Evolutionary conservation across 1,140 invertebrate genomes (phyloP), one percentile per base, ranked within the genome.

Genomic region (Bombus balteatus): DNA sequence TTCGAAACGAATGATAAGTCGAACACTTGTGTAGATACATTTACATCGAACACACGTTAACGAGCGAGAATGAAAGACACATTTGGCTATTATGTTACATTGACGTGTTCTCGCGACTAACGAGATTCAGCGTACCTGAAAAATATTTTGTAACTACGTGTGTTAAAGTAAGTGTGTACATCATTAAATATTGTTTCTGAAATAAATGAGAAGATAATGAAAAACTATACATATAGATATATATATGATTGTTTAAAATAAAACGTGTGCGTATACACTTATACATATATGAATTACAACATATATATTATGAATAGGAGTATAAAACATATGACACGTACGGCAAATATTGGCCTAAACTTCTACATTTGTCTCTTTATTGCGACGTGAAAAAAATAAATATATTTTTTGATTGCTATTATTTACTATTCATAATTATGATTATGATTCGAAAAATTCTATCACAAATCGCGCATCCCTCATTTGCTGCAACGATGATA

Each of bases 81-180:
- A 73, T 81, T n/a, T 18, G 9, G 32, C 8, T 41, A n/a, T 43
- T n/a, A 39, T 25, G n/a, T 62, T 72, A 53, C 59, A 83, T 57
- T 28, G 65, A 84, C 47, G 65, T 71, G 39, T 79, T 71, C 32
- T 84, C 66, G 75, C 53, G 28, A 25, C 57, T 59, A 71, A 37
- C 47, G 66, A 57, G 59, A 71, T 79, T 59, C 76, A 43, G 32
- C 59, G 82, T 84, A 84, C 82, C 75, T 84, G 76, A 84, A 79
- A 47, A 70, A 57, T 83, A 70, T 78, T 78, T 57, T 65, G 34
- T 62, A 39, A 4, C 22, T 79, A 41, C 59, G 12, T 15, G 34
- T 68, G 18, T 68, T 68, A 68, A 68, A 68, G 22, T 68, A 68
- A 10, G 34, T 68, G 66, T 22, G 18, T 22, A 37, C 34, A 68